Percentiles rank a stretch among this genome's conserved stretches.
Evolutionary conservation across 2,797 vertebrate species (phyloP).

Genomic region (Octomys mimax): DNA sequence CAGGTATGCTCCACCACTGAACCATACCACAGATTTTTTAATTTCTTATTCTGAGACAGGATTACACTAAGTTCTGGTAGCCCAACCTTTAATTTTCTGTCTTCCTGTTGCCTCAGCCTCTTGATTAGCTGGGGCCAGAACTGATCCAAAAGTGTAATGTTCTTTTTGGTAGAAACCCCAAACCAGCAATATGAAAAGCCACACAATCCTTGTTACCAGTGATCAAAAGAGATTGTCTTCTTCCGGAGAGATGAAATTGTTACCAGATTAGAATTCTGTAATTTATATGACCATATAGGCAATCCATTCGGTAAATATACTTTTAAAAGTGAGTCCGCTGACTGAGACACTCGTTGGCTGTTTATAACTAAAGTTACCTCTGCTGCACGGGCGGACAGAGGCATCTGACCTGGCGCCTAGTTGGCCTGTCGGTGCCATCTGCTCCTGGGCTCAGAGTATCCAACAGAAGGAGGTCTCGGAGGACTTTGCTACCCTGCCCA

Average conservation of each 20-base stretch:
- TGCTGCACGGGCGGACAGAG: background rate
- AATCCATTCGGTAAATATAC: background rate
- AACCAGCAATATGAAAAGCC: background rate
- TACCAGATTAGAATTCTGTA: background rate
- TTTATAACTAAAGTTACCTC: background rate
- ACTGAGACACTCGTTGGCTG: background rate
- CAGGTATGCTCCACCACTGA: background rate
- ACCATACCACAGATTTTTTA: too few species aligned
- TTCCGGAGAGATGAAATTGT: background rate
- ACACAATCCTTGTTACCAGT: background rate
- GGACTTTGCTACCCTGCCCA: background rate
- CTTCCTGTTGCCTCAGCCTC: background rate
- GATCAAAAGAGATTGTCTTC: background rate
- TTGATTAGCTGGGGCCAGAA: background rate
- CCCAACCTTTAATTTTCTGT: background rate
- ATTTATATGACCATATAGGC: background rate
- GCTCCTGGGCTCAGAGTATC: background rate
- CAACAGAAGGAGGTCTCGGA: background rate
- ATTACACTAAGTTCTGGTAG: background rate
- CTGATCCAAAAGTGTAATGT: background rate
- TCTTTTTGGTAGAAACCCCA: background rate
- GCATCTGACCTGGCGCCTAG: background rate
- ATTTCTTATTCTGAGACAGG: background rate
- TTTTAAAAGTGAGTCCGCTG: background rate
- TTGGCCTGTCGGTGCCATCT: background rate